phyloP scores from a whole-genome alignment of 2,113 vertebrate genomes.

The Theristicus caerulescens region DNA sequence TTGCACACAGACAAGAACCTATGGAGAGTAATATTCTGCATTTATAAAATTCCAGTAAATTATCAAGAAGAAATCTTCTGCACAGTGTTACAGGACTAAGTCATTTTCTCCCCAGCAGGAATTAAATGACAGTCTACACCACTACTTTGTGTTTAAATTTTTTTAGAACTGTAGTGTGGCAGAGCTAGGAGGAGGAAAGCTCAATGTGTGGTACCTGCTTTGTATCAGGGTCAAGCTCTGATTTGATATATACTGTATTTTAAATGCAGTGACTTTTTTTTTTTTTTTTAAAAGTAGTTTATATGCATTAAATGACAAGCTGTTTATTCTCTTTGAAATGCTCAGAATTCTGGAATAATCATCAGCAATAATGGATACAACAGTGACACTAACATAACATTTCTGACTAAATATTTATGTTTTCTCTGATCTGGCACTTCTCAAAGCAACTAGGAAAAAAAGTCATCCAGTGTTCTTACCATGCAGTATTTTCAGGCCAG shows the following conservation, averaged over 20 bases:
- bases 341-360: background rate
- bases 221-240: background rate
- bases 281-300: background rate
- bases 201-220: background rate
- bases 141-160: background rate
- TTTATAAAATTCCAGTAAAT: background rate
- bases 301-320: background rate
- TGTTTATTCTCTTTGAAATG: background rate
- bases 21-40: background rate
- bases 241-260: background rate
- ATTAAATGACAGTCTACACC: background rate
- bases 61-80: background rate
- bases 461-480: background rate
- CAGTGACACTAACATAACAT: background rate
- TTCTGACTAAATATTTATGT: background rate
- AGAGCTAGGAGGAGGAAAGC: background rate
- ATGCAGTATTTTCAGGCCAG: background rate
- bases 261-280: background rate
- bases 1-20: background rate
- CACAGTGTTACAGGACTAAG: background rate
- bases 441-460: background rate
- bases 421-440: background rate
- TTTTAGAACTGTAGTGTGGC: background rate
- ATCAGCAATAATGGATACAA: background rate
- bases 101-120: background rate